These are phyloP conservation scores for Irena cyanogastra DNA, from an alignment of 2,113 vertebrate species.

Conservation along the genomic window DNA sequence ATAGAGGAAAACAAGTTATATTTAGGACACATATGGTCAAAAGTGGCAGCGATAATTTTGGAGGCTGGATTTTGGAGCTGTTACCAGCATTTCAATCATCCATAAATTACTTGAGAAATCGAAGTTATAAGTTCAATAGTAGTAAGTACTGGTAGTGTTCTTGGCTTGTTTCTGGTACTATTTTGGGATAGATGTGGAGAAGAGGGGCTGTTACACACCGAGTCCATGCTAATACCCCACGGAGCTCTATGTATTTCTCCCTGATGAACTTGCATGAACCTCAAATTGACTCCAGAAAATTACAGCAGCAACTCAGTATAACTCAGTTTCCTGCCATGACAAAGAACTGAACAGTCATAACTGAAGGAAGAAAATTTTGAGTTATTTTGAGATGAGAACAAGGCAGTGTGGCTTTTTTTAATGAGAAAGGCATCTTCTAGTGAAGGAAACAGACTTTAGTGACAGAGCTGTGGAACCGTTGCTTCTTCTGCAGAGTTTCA, in stretches of 20 bases:
- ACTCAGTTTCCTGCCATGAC: background rate
- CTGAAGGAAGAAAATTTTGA: conserved; percentile 25
- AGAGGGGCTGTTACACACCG: background rate
- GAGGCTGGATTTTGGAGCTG: background rate
- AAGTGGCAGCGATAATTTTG: background rate
- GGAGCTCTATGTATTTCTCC: background rate
- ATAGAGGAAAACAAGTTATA: background rate
- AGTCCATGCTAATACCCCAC: background rate
- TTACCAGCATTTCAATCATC: background rate
- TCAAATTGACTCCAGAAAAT: conserved; percentile 3
- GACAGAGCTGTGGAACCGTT: background rate
- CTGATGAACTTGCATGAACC: background rate
- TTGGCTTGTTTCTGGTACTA: background rate
- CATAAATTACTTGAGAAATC: background rate
- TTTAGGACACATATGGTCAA: background rate
- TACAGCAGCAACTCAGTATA: background rate
- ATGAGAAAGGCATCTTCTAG: conserved; percentile 26
- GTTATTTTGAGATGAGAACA: conserved; percentile 40
- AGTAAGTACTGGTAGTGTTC: background rate
- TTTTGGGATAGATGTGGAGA: background rate
- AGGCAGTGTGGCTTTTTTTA: conserved; percentile 24
- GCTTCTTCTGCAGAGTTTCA: background rate
- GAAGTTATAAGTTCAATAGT: background rate
- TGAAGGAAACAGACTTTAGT: conserved; percentile 2
- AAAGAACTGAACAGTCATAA: conserved; percentile 5